Conservation (phyloP, 2,113 vertebrate genomes). For the Sorex fumeus region DNA sequence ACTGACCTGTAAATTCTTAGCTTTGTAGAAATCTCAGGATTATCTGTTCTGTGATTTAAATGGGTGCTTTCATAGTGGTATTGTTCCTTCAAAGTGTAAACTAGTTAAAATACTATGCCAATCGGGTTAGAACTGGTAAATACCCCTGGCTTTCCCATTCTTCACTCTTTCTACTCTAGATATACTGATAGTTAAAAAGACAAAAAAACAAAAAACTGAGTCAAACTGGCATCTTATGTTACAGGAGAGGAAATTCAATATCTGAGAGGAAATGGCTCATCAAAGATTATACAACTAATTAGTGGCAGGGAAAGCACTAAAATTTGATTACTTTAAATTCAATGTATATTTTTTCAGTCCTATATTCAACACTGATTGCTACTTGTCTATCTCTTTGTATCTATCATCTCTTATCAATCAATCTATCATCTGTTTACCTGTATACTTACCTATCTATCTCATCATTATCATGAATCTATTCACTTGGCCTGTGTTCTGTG, state of each 20-base stretch:
- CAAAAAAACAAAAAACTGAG: background rate
- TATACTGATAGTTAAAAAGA: background rate
- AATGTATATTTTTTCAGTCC: too few relatives aligned
- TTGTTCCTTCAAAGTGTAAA: background rate
- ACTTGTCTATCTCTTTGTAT: background rate
- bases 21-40: background rate
- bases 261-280: background rate
- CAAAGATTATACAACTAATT: background rate
- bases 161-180: fast-evolving
- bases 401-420: background rate
- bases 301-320: background rate
- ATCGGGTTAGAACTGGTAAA: too few relatives aligned
- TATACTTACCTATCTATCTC: background rate
- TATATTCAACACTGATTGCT: background rate
- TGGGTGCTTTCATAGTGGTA: too few relatives aligned
- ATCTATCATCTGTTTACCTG: background rate
- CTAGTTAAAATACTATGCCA: background rate
- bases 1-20: background rate
- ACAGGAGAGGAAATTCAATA: background rate
- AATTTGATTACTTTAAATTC: background rate
- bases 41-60: background rate
- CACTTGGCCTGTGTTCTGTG: background rate
- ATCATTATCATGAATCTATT: too few relatives aligned
- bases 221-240: too few relatives aligned
- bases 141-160: background rate